Evolutionary conservation across 2,113 vertebrate genomes (phyloP), one percentile per base, ranked within the genome.

Genomic region (Rallus limicola): DNA sequence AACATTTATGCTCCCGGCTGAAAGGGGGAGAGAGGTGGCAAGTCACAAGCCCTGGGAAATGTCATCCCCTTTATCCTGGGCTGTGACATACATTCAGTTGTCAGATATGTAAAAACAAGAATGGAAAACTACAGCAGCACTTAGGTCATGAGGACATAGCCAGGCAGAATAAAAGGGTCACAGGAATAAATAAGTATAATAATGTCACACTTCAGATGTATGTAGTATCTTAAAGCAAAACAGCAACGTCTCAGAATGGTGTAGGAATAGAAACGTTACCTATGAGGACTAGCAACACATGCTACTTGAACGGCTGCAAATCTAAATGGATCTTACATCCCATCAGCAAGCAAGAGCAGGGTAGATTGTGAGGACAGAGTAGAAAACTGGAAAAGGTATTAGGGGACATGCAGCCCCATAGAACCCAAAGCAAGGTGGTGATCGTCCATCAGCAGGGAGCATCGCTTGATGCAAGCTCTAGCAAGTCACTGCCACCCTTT

Each of bases 221-320:
- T 4, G 2, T 24, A 64, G 13, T 8, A 48, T 5, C n/a, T 76
- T 52, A 60, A 48, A 86, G 40, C 10, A 46, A 52, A 38, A 36
- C 1, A 52, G 18, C 7, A 34, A 52, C 4, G 25, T 17, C 63
- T 84, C 55, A 28, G 17, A 19, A 46, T 46, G 44, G 44, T 46
- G 44, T 46, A 46, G 44, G 44, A 46, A 46, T 19, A 46, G 44
- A 46, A 46, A 46, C 44, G 18, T 46, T 46, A 53, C n/a, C 55
- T 42, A 0, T 6, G 67, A 33, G 29, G 42, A 78, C 4, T 4
- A n/a, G 3, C 24, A 52, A 28, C 0, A 1, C 19, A 25, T 1
- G 2, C 11, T 34, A 46, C 13, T 16, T 31, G 14, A 63, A 36
- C 38, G 56, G 46, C 34, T 33, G 4, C 2, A 24, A 64, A 60